A percentile compares a stretch with the other conserved stretches of the same genome.
These are phyloP conservation scores for Mantis religiosa DNA, from an alignment of 2,888 invertebrate genomes.

Conservation along the genomic window DNA sequence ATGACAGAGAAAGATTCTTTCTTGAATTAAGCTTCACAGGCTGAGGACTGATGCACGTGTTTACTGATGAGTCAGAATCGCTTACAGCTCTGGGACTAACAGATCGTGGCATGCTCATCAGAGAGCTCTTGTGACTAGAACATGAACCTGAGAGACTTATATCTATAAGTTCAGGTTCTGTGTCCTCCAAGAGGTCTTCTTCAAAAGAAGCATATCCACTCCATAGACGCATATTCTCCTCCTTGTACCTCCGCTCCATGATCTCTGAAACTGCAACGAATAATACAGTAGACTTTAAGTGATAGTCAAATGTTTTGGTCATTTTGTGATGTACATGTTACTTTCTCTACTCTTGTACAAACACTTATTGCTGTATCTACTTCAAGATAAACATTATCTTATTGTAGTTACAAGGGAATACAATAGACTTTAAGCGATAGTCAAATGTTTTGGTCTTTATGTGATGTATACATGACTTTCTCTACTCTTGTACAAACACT, in stretches of 20 bases:
- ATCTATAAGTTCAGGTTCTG: conserved; percentile 3
- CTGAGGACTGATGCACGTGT: background rate
- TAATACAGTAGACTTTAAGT: too few species aligned
- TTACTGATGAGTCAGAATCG: background rate
- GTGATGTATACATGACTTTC: too few species aligned
- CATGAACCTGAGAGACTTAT: background rate
- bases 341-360: too few species aligned
- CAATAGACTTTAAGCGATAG: too few species aligned
- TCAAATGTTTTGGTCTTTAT: too few species aligned
- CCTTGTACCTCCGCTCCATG: background rate
- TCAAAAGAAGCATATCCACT: background rate
- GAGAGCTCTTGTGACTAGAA: conserved; percentile 1
- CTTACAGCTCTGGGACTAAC: background rate
- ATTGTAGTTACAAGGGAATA: too few species aligned
- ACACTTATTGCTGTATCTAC: too few species aligned
- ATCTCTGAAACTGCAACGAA: background rate
- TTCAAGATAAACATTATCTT: too few species aligned
- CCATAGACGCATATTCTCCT: background rate
- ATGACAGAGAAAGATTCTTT: background rate
- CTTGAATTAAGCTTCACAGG: background rate
- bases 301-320: too few species aligned
- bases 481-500: too few species aligned
- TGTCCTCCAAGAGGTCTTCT: conserved; percentile 9
- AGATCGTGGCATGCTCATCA: background rate
- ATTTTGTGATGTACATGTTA: too few species aligned